A percentile compares a stretch with the other conserved stretches of the same genome.
phyloP scores from a whole-genome alignment of 2,888 invertebrate genomes.

The Phyllotreta striolata region DNA sequence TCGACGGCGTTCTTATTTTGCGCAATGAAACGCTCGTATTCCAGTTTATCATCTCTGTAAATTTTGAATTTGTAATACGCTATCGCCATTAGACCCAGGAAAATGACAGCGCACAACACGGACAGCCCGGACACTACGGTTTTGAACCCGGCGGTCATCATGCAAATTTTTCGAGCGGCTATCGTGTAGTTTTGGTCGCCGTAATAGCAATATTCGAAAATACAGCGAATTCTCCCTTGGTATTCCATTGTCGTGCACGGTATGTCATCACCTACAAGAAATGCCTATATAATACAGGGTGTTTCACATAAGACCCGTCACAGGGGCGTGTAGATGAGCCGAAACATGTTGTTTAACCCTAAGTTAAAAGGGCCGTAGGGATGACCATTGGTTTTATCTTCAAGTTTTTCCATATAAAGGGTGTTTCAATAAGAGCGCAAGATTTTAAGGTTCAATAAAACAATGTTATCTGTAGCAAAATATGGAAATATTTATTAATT shows the following conservation, averaged over 20 bases:
- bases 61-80: conserved; percentile 38
- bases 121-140: conserved; percentile 23
- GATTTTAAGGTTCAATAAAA: no score
- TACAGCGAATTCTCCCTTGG: conserved; percentile 35
- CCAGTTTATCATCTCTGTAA: conserved; percentile 39
- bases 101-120: conserved; percentile 30
- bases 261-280: conserved; percentile 23
- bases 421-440: no score
- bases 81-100: conserved; percentile 39
- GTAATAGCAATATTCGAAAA: conserved; percentile 40
- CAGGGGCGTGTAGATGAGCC: no score
- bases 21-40: conserved; percentile 40
- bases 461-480: no score
- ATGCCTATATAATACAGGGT: conserved; percentile 5
- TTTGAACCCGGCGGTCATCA: conserved; percentile 35
- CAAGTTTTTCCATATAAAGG: no score
- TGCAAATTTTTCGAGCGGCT: conserved; percentile 33
- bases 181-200: conserved; percentile 30
- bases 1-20: conserved; percentile 32
- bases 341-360: no score
- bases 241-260: conserved; percentile 23
- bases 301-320: no score
- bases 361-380: no score
- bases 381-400: no score
- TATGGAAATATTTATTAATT: no score